phyloP scores from a whole-genome alignment of 2,113 vertebrate species.

The Ptilonorhynchus violaceus region DNA sequence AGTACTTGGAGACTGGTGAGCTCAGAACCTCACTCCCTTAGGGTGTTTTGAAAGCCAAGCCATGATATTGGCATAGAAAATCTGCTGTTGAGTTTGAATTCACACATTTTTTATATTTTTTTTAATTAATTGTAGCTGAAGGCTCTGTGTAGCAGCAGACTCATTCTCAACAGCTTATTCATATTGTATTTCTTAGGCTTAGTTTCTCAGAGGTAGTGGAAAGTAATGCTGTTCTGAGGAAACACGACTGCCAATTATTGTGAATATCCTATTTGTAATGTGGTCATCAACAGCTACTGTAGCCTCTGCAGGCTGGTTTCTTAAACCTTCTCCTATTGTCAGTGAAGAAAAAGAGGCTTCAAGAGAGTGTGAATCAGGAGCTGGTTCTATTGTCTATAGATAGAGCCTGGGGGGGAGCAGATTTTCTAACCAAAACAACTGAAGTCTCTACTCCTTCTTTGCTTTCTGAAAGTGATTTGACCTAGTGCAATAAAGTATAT shows the following conservation, averaged over 20 bases:
- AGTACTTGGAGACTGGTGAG: neutral
- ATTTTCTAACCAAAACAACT: neutral
- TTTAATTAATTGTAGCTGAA: neutral
- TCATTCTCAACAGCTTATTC: neutral
- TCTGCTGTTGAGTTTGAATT: neutral
- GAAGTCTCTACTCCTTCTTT: neutral
- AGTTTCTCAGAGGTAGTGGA: neutral
- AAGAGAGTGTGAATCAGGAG: neutral
- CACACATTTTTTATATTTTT: neutral
- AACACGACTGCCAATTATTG: neutral
- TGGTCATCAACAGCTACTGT: neutral
- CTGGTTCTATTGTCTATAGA: neutral
- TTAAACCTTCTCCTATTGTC: neutral
- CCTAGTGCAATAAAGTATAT: neutral
- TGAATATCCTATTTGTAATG: neutral
- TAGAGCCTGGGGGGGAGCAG: neutral
- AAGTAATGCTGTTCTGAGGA: neutral
- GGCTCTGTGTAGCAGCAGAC: neutral
- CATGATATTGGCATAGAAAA: neutral
- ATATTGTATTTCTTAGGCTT: neutral
- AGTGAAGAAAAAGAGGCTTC: neutral
- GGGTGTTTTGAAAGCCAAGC: neutral
- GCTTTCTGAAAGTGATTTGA: neutral
- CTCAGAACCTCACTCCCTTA: neutral
- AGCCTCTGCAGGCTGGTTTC: neutral